These are phyloP conservation scores for Ametastegia equiseti DNA, from an alignment of 2,888 invertebrate genomes.

Conservation along the genomic window DNA sequence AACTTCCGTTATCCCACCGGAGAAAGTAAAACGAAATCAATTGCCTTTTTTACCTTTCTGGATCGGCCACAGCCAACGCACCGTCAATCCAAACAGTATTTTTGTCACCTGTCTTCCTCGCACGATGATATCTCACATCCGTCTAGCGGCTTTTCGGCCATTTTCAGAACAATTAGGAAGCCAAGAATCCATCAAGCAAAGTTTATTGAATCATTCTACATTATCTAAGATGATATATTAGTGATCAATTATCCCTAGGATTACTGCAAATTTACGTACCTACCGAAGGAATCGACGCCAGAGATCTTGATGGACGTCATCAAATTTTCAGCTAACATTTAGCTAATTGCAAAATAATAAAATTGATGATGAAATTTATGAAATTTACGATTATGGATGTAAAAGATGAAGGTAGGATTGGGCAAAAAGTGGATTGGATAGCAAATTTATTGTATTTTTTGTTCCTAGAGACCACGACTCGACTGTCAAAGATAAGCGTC, in stretches of 20 bases:
- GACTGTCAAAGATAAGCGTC: neutral
- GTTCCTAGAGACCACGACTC: neutral
- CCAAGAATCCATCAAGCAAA: neutral
- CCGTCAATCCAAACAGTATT: slow-evolving; percentile 6
- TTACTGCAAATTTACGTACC: no score
- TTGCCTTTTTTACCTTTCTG: slow-evolving; percentile 51
- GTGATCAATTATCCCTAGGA: neutral
- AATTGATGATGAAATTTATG: no score
- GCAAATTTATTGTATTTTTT: neutral
- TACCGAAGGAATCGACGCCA: neutral
- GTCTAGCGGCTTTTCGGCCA: neutral
- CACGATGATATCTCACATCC: neutral
- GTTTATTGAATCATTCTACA: neutral
- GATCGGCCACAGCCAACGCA: slow-evolving; percentile 16
- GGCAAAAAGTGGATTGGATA: neutral
- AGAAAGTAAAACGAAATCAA: slow-evolving; percentile 65
- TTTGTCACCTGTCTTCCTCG: slow-evolving; percentile 16
- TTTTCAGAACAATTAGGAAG: neutral
- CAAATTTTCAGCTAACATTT: neutral
- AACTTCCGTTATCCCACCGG: slow-evolving; percentile 53
- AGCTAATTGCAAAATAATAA: no score
- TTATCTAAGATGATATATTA: neutral
- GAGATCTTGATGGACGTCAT: neutral
- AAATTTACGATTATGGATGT: no score
- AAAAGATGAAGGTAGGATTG: neutral